These are phyloP conservation scores for Pelusios castaneus DNA, from an alignment of 2,113 vertebrate species.

Conservation along the genomic window DNA sequence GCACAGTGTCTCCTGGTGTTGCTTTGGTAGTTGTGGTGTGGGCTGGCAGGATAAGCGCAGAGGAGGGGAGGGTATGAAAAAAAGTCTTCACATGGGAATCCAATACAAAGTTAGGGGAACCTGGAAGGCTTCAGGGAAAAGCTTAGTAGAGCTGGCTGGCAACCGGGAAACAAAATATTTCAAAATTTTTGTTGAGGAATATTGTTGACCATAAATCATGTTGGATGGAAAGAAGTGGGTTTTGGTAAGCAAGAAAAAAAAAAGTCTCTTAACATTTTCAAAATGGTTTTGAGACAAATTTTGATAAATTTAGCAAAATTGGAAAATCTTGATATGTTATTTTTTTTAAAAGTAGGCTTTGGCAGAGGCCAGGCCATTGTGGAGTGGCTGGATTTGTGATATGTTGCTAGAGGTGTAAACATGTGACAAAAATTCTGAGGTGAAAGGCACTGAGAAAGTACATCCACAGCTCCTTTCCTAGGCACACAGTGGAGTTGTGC, in stretches of 20 bases:
- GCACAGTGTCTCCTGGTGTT: neutral
- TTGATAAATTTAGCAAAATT: neutral
- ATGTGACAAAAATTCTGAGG: neutral
- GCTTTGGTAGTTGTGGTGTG: neutral
- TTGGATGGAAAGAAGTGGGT: neutral
- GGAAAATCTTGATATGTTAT: neutral
- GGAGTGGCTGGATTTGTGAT: neutral
- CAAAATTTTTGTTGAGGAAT: neutral
- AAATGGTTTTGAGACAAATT: neutral
- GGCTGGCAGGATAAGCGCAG: neutral
- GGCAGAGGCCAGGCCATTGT: neutral
- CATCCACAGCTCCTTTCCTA: rapidly evolving
- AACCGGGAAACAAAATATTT: neutral
- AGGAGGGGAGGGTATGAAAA: neutral
- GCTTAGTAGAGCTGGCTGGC: neutral
- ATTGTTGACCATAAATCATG: neutral
- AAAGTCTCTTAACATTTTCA: neutral
- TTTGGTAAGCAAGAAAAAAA: neutral
- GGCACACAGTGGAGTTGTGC: rapidly evolving
- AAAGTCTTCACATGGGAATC: neutral
- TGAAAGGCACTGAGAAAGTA: neutral
- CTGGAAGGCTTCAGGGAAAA: neutral
- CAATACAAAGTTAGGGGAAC: neutral
- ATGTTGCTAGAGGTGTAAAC: neutral
- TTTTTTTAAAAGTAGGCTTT: neutral